Conservation (phyloP, 2,797 vertebrate genomes). For the Melanotaenia pygmaea region DNA sequence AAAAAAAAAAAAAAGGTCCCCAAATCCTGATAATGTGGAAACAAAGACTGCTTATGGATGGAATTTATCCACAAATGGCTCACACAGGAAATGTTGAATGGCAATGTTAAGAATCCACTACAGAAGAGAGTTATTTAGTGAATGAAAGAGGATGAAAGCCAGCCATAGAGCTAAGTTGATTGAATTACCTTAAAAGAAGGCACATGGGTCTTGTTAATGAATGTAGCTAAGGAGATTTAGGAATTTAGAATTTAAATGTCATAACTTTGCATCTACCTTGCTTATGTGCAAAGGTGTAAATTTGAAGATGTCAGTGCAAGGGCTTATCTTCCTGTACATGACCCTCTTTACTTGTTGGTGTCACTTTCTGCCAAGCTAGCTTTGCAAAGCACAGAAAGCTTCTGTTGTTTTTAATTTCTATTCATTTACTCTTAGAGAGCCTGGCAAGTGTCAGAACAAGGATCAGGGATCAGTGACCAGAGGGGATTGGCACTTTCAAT, state of each 20-base stretch:
- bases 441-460: constrained; percentile 50
- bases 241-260: constrained; percentile 37
- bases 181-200: constrained; percentile 47
- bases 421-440: constrained; percentile 30
- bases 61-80: constrained; percentile 32
- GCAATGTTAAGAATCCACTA: not conserved
- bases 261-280: not conserved
- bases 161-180: constrained; percentile 24
- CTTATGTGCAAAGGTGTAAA: not conserved
- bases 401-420: constrained; percentile 53
- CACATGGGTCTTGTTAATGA: constrained; percentile 31
- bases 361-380: constrained; percentile 24
- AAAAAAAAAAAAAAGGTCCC: not conserved
- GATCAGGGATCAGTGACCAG: constrained; percentile 56
- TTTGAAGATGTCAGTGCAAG: not conserved
- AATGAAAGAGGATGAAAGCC: constrained; percentile 14
- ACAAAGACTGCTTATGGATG: no score
- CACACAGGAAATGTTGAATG: constrained; percentile 12
- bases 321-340: constrained; percentile 8
- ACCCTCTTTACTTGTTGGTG: constrained; percentile 52
- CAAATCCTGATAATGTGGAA: not conserved
- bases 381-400: constrained; percentile 43
- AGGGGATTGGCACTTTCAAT: constrained; percentile 54
- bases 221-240: constrained; percentile 39
- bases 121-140: constrained; percentile 11